Conservation (phyloP, 2,797 vertebrate species). For the Amazonetta brasiliensis region DNA sequence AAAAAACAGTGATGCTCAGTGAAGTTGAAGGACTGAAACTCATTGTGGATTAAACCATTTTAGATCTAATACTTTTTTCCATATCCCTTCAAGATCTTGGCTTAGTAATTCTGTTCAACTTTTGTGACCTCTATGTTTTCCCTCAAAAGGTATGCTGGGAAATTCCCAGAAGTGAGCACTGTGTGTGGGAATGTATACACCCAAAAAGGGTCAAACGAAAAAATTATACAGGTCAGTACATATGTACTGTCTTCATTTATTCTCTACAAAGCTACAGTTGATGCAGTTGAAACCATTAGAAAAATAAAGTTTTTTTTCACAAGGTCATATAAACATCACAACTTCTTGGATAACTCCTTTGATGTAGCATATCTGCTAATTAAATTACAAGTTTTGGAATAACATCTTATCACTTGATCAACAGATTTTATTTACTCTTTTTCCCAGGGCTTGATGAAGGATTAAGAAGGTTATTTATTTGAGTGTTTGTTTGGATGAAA, state of each 20-base stretch:
- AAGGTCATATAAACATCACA: neutral
- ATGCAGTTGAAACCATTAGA: neutral
- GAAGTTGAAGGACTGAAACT: neutral
- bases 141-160: neutral
- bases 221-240: neutral
- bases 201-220: neutral
- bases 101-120: neutral
- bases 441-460: neutral
- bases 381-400: constrained; percentile 9
- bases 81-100: neutral
- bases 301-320: neutral
- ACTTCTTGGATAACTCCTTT: neutral
- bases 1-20: neutral
- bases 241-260: neutral
- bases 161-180: constrained; percentile 3
- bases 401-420: neutral
- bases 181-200: neutral
- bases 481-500: neutral
- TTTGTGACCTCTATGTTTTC: neutral
- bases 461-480: neutral
- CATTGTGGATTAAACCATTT: neutral
- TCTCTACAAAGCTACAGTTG: neutral
- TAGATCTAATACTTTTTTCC: neutral
- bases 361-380: neutral
- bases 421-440: neutral